Evolutionary conservation across 2,797 vertebrate genomes (phyloP), one percentile per base, ranked within the genome.

Genomic region (Premnoplex brunnescens): DNA sequence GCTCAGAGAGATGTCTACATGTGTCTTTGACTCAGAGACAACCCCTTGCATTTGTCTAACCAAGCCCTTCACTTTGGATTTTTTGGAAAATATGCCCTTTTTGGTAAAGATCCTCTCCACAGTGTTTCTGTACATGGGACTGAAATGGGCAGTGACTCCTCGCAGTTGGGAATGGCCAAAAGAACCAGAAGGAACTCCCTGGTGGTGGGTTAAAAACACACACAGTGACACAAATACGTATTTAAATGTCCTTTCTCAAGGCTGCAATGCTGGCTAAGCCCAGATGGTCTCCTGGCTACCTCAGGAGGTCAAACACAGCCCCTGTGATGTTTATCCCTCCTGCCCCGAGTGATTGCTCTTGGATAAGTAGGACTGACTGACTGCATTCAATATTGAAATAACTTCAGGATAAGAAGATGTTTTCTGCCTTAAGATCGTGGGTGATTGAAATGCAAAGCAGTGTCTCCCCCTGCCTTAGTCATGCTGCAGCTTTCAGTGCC

Each of bases 301-400:
- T 81, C 89, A 69, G 76, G 48, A 58, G 52, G 73, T 89, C 89
- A 94, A 89, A 89, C 60, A 85, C 58, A 90, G 89, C 7, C 6
- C n/a, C 48, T 22, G 23, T 77, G 63, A 39, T 77, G 85, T 63
- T 81, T 43, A 73, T 85, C 89, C 69, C 48, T 49, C 58, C 7
- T 52, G 36, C 41, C 37, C 60, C 2, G 1, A 26, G 58, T 10
- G 51, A 37, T 39, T 52, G 12, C 44, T 75, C 12, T 22, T 83
- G 41, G 72, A 18, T 44, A 43, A 85, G n/a, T 2, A 46, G 27
- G 14, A 60, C n/a, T 49, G 20, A 21, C 30, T 48, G 19, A 27
- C 7, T 22, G 24, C 55, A 63, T 6, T 62, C 67, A 15, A 2
- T 34, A 60, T 58, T 95, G 86, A 6, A 27, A 72, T 19, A 66